Percentiles rank a stretch among this genome's conserved stretches.
phyloP scores from a whole-genome alignment of 2,888 invertebrate species.

The Dolichopus griseipennis region DNA sequence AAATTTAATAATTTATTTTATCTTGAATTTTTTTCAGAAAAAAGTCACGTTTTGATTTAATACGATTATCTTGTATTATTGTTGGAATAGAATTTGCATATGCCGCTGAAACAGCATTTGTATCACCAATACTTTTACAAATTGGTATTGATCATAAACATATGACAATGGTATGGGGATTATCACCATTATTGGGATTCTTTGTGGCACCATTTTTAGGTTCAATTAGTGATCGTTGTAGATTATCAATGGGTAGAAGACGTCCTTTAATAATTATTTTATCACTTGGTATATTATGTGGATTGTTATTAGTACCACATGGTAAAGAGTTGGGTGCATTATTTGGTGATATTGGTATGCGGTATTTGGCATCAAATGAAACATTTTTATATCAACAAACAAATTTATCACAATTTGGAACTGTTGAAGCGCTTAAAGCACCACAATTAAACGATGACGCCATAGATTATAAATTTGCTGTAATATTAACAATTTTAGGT shows the following conservation, averaged over 20 bases:
- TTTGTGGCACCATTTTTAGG: conserved; percentile 46
- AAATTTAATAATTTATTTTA: neutral
- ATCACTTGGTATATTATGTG: conserved; percentile 50
- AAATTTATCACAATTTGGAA: conserved; percentile 21
- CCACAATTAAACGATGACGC: conserved; percentile 8
- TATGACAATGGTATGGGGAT: conserved; percentile 49
- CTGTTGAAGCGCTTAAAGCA: conserved; percentile 26
- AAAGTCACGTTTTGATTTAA: conserved; percentile 37
- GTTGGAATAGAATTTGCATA: conserved; percentile 58
- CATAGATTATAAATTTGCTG: conserved; percentile 38
- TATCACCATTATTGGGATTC: conserved; percentile 42
- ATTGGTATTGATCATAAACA: conserved; percentile 52
- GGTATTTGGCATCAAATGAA: conserved; percentile 18
- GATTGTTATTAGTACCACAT: conserved; percentile 52
- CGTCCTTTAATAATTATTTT: conserved; percentile 52
- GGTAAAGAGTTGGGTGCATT: conserved; percentile 48
- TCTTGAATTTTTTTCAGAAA: conserved; percentile 21
- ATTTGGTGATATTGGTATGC: conserved; percentile 43
- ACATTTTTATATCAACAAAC: neutral
- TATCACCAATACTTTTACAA: conserved; percentile 53
- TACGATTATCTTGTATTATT: conserved; percentile 38
- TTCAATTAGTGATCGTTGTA: conserved; percentile 52
- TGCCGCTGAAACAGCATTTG: conserved; percentile 59
- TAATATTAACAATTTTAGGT: conserved; percentile 51
- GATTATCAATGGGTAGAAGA: conserved; percentile 47